Evolutionary conservation across 1,140 invertebrate genomes (phyloP), one percentile per base, ranked within the genome.

Genomic region (Bombyx mandarina): DNA sequence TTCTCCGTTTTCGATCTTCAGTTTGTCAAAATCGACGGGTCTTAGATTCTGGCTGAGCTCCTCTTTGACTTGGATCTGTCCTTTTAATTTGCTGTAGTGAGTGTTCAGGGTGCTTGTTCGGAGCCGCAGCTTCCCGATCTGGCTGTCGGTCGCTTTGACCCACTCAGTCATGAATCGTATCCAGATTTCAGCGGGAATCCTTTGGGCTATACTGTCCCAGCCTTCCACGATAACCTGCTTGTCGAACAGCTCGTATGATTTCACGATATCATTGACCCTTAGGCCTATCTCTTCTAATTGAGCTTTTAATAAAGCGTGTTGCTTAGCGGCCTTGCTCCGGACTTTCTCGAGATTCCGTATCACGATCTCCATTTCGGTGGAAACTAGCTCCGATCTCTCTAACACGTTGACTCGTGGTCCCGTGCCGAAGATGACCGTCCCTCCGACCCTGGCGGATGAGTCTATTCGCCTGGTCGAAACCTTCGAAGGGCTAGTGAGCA

Each of bases 21-120:
- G 61, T 68, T 90, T 88, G 49, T 91, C 81, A 63, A 90, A 91
- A 57, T 91, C 90, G 8, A 91, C 81, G 0, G 83, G 71, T 59
- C 84, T 67, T 18, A 91, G 60, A 59, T 69, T 79, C 58, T 89
- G 87, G 10, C 87, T 89, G 4, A 90, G 52, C 67, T 89, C 86
- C 44, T 79, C 70, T 54, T 88, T 88, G 3, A 88, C 69, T 44
- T 70, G 67, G 43, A 91, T 79, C 53, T 89, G 86, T 0, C 78
- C 69, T 63, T 83, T 89, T 1, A 88, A 60, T 66, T 89, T 88
- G 43, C 68, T 75, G 59, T 88, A 86, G 54, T 88, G 79, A 3
- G 77, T 80, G 63, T 88, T 90, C 5, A 86, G 56, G n/a, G 87
- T 90, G n/a, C 80, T 78, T 0, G 81, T 89, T 46, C 87, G 79